Evolutionary conservation across 2,113 vertebrate species (phyloP), one percentile per base, ranked within the genome.

Genomic region (Melanostigma gelatinosum): DNA sequence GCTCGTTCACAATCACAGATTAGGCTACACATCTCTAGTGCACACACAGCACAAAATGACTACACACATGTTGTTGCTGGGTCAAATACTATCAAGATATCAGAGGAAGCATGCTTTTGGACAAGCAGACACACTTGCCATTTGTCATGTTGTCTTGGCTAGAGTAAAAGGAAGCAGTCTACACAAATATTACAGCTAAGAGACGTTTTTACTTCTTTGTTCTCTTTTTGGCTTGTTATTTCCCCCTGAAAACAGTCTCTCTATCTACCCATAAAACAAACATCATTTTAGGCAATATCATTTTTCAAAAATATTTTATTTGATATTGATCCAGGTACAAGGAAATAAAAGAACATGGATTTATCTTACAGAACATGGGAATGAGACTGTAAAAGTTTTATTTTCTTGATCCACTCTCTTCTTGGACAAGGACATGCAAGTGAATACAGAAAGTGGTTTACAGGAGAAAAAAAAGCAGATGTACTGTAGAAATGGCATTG

Each of bases 281-380:
- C 54, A 65, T 5, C 24, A 48, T 58, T 61, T 73, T 24, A 87
- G 65, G 40, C 86, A n/a, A 72, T 75, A 76, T 85, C 79, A 87
- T 93, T 94, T 96, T 96, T 95, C 67, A 95, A 95, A 96, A 95
- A 94, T 90, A 94, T 95, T 94, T 95, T 94, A 93, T 95, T 95
- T 90, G 80, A 86, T 94, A 95, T 78, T 93, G 93, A 93, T 95
- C 95, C 93, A 91, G 87, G 93, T 91, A 95, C 91, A 94, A 82
- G 87, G 90, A 95, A 94, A 92, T 82, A 82, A 94, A 94, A 90
- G 83, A 92, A 88, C 81, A 91, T 87, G 89, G 87, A 84, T 90
- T 91, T 93, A 93, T 94, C 71, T 92, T 94, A 94, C 93, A 94
- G 88, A 86, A 88, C 84, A 92, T 91, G 88, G 82, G 87, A 92